A percentile compares a stretch with the other conserved stretches of the same genome.
These are phyloP conservation scores for Tyto alba DNA, from an alignment of 2,113 vertebrate genomes.

Conservation along the genomic window DNA sequence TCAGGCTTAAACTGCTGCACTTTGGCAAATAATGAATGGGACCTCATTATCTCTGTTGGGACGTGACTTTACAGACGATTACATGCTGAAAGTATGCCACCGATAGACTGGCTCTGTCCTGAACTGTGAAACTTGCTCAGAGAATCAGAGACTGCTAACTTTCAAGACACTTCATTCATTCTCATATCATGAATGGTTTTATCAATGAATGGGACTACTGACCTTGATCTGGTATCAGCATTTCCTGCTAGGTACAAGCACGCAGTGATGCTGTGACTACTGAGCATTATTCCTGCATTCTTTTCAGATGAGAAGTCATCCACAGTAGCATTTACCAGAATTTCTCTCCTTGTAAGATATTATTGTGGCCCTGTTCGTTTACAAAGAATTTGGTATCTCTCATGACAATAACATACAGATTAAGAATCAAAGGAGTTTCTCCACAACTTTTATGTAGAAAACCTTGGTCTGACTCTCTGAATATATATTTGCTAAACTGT, in stretches of 20 bases:
- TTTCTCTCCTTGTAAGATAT: not conserved
- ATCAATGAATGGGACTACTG: not conserved
- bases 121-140: constrained; percentile 33
- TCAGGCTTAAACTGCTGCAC: not conserved
- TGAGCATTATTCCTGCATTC: not conserved
- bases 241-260: constrained; percentile 23
- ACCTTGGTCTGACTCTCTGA: not conserved
- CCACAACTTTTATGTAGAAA: not conserved
- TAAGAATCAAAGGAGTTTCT: not conserved
- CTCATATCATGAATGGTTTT: constrained; percentile 32
- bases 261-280: not conserved
- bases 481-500: not conserved
- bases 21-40: constrained; percentile 50
- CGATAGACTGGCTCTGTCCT: constrained; percentile 4
- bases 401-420: not conserved
- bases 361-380: not conserved
- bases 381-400: not conserved
- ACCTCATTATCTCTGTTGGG: constrained; percentile 48
- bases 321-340: not conserved
- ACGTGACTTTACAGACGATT: constrained; percentile 50
- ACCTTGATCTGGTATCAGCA: not conserved
- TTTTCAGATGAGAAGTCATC: not conserved
- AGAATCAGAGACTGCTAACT: not conserved
- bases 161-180: constrained; percentile 45
- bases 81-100: constrained; percentile 37